These are phyloP conservation scores for Ganaspis sp. DNA, from an alignment of 1,140 invertebrate species.

Conservation along the genomic window DNA sequence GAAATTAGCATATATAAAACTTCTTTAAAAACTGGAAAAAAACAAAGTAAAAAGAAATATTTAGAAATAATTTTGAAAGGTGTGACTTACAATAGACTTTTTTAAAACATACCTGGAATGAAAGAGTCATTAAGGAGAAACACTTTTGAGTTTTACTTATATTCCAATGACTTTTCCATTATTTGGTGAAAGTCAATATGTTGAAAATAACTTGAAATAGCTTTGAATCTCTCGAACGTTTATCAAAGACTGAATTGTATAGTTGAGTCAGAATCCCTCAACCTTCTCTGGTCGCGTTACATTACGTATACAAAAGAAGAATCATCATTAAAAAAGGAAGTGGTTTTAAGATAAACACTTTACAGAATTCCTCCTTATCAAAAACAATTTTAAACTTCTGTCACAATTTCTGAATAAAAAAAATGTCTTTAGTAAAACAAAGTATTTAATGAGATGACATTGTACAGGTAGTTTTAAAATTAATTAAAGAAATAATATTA, in stretches of 20 bases:
- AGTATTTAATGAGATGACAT: background rate
- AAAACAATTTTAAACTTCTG: background rate
- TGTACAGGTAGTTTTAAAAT: no score
- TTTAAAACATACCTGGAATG: background rate
- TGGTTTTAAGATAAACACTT: background rate
- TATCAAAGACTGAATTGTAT: conserved; percentile 6
- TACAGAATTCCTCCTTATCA: background rate
- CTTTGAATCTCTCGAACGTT: background rate
- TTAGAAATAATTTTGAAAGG: no score
- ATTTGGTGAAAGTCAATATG: background rate
- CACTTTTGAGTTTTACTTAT: conserved; percentile 15
- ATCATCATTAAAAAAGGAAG: conserved; percentile 7
- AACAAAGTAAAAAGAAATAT: background rate
- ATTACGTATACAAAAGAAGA: background rate
- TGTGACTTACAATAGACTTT: background rate
- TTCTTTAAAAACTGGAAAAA: no score
- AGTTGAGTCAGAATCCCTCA: conserved; percentile 5
- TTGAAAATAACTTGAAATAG: conserved; percentile 5
- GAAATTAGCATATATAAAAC: no score
- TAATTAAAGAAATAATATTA: no score
- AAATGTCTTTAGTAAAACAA: background rate
- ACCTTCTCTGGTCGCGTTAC: conserved; percentile 1
- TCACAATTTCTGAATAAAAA: background rate
- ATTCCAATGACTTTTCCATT: background rate
- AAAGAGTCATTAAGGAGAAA: background rate